Percentiles rank a stretch among this genome's conserved stretches.
Conservation (phyloP, 2,113 vertebrate genomes). For the Opisthocomus hoazin region DNA sequence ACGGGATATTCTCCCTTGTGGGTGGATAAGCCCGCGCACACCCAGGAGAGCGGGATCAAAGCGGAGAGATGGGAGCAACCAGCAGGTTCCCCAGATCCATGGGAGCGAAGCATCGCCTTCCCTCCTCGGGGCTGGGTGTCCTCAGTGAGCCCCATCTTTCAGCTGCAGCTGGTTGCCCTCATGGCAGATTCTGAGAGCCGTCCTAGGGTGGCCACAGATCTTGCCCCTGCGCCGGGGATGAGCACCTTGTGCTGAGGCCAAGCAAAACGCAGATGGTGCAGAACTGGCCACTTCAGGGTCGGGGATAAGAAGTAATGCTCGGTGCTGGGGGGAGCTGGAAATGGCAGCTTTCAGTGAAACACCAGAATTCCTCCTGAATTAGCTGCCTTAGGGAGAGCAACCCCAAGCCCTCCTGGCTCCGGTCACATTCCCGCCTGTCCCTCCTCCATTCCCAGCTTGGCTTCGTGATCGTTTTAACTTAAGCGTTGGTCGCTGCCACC, state of each 20-base stretch:
- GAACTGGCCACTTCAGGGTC: neutral
- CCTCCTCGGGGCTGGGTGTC: neutral
- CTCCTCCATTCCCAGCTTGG: neutral
- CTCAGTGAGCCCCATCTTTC: neutral
- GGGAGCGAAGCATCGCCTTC: fast-evolving
- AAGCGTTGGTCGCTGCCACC: neutral
- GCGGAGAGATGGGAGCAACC: neutral
- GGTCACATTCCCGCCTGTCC: neutral
- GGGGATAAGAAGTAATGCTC: neutral
- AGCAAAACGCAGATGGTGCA: neutral
- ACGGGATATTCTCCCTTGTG: fast-evolving
- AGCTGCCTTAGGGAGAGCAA: neutral
- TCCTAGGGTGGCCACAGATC: fast-evolving
- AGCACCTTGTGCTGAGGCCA: neutral
- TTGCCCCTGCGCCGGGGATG: neutral
- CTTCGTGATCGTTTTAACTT: neutral
- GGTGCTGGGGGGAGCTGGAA: neutral
- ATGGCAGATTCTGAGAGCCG: neutral
- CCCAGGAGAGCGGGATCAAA: too few species aligned
- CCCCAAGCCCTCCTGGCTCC: neutral
- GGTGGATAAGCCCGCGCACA: neutral
- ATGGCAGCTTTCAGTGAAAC: neutral
- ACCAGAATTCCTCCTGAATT: neutral
- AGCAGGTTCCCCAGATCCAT: neutral
- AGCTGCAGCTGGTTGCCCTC: neutral